phyloP scores from a whole-genome alignment of 2,113 vertebrate species.

The Strix aluco region DNA sequence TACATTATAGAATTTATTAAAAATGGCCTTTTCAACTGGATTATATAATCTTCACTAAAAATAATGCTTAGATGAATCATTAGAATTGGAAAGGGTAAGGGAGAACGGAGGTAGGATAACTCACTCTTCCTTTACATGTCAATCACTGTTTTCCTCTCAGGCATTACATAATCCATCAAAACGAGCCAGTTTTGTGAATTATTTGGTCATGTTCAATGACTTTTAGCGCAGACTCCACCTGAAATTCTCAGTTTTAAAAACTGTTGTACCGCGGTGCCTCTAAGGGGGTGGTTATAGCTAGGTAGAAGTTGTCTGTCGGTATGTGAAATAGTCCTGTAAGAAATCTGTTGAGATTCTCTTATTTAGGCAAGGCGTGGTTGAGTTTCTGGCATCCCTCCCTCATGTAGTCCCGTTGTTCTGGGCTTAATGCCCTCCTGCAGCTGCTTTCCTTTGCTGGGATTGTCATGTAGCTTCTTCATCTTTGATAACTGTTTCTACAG shows the following conservation, averaged over 20 bases:
- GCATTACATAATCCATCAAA: background rate
- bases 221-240: background rate
- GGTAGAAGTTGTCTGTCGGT: background rate
- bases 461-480: background rate
- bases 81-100: background rate
- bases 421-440: background rate
- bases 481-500: slow-evolving; percentile 12
- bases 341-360: background rate
- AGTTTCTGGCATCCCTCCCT: background rate
- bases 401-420: background rate
- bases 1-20: background rate
- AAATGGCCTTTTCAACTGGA: background rate
- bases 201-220: background rate
- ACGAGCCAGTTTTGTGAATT: background rate
- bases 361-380: background rate
- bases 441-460: background rate
- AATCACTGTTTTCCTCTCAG: background rate
- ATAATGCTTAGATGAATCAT: slow-evolving; percentile 28
- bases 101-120: background rate
- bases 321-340: background rate
- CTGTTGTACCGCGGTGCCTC: background rate
- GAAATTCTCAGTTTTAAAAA: background rate
- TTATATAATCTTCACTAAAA: slow-evolving; percentile 31
- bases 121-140: background rate
- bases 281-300: background rate